phyloP scores from a whole-genome alignment of 2,113 vertebrate species.

The Mesoclemmys tuberculata region DNA sequence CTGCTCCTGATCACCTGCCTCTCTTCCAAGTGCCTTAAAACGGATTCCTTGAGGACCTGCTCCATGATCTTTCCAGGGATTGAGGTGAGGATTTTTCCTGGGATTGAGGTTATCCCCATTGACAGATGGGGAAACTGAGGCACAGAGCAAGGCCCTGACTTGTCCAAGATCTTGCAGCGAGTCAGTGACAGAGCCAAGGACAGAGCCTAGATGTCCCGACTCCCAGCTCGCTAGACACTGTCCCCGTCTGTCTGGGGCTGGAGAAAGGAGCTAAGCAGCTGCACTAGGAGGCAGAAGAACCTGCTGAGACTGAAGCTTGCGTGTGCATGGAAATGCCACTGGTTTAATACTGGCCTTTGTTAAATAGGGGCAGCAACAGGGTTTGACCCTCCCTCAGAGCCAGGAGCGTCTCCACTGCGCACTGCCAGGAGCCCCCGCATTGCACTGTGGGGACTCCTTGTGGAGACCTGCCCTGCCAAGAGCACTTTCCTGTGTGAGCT shows the following conservation, averaged over 20 bases:
- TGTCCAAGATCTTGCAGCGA: neutral
- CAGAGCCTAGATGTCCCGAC: neutral
- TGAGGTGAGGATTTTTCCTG: too few species aligned
- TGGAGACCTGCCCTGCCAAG: accelerated
- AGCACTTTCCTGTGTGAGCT: accelerated
- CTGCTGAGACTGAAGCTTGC: neutral
- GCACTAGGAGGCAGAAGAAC: neutral
- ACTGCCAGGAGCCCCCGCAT: too few species aligned
- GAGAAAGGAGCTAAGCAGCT: neutral
- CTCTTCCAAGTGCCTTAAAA: too few species aligned
- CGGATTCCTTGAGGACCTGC: too few species aligned
- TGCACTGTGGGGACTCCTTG: neutral
- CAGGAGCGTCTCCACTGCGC: too few species aligned
- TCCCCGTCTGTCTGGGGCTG: neutral
- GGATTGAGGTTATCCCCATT: neutral
- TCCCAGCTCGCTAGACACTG: neutral
- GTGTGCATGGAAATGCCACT: neutral
- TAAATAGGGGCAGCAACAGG: neutral
- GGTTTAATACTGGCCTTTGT: neutral
- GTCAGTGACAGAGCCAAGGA: neutral
- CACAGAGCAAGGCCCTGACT: neutral
- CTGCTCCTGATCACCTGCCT: too few species aligned
- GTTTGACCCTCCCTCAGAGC: neutral
- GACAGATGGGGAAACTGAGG: neutral
- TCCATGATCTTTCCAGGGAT: too few species aligned